Evolutionary conservation across 2,113 vertebrate species (phyloP).

Genomic region (Ginglymostoma cirratum): DNA sequence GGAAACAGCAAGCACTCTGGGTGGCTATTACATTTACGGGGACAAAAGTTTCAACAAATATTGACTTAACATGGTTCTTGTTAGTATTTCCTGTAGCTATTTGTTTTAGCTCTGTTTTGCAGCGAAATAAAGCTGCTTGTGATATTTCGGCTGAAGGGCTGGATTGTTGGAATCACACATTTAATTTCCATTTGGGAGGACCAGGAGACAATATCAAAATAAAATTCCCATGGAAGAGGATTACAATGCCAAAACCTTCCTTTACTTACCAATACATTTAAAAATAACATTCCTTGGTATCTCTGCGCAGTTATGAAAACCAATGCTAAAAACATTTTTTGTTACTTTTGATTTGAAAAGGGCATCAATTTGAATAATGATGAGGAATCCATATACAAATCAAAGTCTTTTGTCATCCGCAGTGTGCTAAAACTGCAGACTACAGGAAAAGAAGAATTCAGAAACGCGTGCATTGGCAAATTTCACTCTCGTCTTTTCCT

Average conservation of each 20-base stretch:
- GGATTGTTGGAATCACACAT: neutral
- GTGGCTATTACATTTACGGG: conserved; percentile 11
- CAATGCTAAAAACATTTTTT: neutral
- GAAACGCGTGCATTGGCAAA: conserved; percentile 20
- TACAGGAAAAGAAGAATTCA: conserved; percentile 15
- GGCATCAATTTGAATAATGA: conserved; percentile 5
- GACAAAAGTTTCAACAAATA: conserved; percentile 38
- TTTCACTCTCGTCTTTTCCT: conserved; percentile 10
- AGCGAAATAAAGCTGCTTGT: neutral
- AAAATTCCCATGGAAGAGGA: neutral
- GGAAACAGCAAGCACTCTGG: neutral
- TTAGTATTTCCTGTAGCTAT: conserved; percentile 30
- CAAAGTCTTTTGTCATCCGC: neutral
- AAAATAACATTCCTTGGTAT: neutral
- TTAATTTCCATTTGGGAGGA: neutral
- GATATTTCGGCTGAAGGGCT: neutral
- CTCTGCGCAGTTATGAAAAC: neutral
- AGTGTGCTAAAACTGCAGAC: neutral
- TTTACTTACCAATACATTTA: neutral
- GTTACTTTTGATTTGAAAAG: neutral
- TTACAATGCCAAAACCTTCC: neutral
- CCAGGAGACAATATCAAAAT: neutral
- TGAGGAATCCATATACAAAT: neutral
- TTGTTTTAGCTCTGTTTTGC: conserved; percentile 4
- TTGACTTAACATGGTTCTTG: conserved; percentile 37